These are phyloP conservation scores for Ibycter americanus DNA, from an alignment of 2,797 vertebrate genomes.

Conservation along the genomic window DNA sequence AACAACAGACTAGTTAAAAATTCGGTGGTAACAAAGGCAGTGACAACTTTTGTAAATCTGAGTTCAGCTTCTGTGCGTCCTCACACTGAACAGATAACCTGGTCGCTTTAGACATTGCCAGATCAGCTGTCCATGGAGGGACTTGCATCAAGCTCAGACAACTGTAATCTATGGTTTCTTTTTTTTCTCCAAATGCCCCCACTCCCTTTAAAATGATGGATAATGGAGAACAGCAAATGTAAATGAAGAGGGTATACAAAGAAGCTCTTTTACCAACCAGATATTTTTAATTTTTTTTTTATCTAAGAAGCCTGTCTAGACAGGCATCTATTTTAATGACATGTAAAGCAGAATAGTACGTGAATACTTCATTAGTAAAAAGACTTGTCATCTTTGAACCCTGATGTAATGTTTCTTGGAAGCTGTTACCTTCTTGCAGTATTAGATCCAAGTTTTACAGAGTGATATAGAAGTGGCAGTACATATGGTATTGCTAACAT, in stretches of 20 bases:
- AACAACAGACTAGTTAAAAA: background rate
- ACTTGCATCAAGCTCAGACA: background rate
- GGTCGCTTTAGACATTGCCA: background rate
- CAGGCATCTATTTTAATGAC: constrained; percentile 52
- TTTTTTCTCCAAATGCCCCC: background rate
- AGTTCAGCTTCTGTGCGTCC: background rate
- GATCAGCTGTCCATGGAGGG: background rate
- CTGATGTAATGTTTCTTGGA: constrained; percentile 18
- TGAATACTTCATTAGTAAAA: constrained; percentile 52
- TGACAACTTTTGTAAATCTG: background rate
- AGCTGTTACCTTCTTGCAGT: background rate
- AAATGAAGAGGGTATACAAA: background rate
- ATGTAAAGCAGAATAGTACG: constrained; percentile 34
- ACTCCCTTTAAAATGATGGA: background rate
- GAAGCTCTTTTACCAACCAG: background rate
- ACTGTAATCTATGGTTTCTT: background rate
- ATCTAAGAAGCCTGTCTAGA: constrained; percentile 42
- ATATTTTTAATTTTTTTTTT: background rate
- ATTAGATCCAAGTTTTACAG: background rate
- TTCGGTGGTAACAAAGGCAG: background rate
- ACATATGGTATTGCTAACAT: background rate
- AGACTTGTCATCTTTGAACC: constrained; percentile 48
- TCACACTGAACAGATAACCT: background rate
- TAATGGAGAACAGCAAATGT: background rate
- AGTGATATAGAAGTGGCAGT: background rate